Evolutionary conservation across 2,113 vertebrate species (phyloP).

Genomic region (Tragelaphus scriptus): DNA sequence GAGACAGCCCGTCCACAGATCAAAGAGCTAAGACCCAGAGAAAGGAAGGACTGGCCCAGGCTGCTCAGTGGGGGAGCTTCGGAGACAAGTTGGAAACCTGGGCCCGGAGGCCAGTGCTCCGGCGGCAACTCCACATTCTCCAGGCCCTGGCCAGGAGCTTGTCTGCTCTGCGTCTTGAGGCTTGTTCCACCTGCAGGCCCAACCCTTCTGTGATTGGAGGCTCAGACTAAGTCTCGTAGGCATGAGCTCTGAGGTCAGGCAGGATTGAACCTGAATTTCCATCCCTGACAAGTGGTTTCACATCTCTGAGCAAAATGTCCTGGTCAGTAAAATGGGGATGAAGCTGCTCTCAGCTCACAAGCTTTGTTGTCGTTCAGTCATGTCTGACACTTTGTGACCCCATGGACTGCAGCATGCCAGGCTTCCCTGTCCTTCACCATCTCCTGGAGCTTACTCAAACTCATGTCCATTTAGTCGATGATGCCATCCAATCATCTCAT

Average conservation of each 20-base stretch:
- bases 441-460: background rate
- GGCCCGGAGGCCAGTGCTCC: background rate
- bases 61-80: background rate
- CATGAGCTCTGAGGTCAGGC: background rate
- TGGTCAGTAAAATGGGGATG: background rate
- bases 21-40: background rate
- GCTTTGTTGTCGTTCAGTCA: background rate
- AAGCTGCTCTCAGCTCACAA: background rate
- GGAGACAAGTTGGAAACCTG: background rate
- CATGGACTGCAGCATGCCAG: background rate
- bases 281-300: background rate
- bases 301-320: background rate
- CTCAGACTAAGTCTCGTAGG: background rate
- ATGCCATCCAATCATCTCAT: background rate
- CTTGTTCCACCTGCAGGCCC: background rate
- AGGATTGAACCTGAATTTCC: background rate
- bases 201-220: background rate
- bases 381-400: background rate
- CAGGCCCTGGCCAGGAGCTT: background rate
- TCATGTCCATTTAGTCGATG: background rate
- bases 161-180: background rate
- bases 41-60: background rate
- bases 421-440: background rate
- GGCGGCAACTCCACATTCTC: background rate
- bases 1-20: background rate